A percentile compares a stretch with the other conserved stretches of the same genome.
Evolutionary conservation across 1,140 invertebrate species (phyloP).

Genomic region (Meloidogyne floridensis): DNA sequence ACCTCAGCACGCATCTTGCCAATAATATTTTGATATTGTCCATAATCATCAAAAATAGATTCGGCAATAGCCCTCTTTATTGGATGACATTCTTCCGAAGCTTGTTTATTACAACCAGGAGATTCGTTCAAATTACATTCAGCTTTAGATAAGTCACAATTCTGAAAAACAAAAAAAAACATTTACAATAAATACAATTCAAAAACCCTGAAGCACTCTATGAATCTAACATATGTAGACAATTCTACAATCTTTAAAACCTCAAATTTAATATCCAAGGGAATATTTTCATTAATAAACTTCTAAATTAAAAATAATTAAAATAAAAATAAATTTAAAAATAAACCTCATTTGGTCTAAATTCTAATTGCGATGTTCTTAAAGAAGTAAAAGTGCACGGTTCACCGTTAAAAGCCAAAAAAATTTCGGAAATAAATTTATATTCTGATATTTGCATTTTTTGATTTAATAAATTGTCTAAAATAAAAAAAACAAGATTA

Average conservation of each 20-base stretch:
- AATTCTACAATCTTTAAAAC: not conserved
- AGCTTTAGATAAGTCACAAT: not conserved
- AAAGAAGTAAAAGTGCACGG: not conserved
- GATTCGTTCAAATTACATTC: not conserved
- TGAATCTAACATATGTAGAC: slow-evolving; percentile 7
- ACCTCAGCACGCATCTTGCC: slow-evolving; percentile 19
- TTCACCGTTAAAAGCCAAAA: slow-evolving; percentile 24
- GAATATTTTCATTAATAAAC: not conserved
- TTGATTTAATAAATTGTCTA: not conserved
- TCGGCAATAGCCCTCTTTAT: slow-evolving; percentile 20
- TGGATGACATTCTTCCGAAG: not conserved
- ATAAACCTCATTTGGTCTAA: slow-evolving; percentile 4
- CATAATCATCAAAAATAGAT: slow-evolving; percentile 20
- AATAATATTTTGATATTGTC: not conserved
- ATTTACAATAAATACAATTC: not conserved
- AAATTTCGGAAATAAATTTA: slow-evolving; percentile 19
- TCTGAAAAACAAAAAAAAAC: not conserved
- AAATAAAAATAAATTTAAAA: not conserved
- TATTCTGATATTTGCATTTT: not conserved
- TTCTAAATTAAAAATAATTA: slow-evolving; percentile 1
- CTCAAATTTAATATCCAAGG: not conserved
- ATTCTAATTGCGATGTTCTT: slow-evolving; percentile 5
- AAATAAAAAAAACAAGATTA: not conserved
- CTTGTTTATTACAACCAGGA: not conserved
- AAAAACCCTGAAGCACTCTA: slow-evolving; percentile 14